Base-by-base conservation (phyloP, 2,113 vertebrate species). In the Oncorhynchus gorbuscha region DNA sequence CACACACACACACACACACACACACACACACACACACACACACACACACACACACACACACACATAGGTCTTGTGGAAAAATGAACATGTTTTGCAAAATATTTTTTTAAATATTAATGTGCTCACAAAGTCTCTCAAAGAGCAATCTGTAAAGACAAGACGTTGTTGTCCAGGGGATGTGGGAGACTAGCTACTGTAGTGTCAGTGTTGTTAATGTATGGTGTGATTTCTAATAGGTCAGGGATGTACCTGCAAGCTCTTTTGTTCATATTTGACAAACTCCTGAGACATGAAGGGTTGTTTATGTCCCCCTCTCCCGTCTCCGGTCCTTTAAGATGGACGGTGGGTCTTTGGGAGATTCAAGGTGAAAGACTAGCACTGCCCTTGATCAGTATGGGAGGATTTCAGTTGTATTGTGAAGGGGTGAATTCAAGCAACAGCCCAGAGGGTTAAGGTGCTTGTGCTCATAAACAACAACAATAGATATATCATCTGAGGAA, bases 211-310 rank as follows among this genome's bases (percentile, higher is more conserved):
- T 82, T 86, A 87, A 82, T 86, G 86, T 86, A 86, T 86, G 87
- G 84, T 91, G 86, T 86, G 87, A 88, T 91, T 92, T 90, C 88
- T 90, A 86, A 84, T 87, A 1, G 83, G 70, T 87, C 83, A 77
- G 74, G 82, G 76, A 87, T 90, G 89, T 91, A 89, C 87, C 82
- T 88, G 85, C 80, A 75, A 90, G 85, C 85, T 86, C 83, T 87
- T 89, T 86, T 89, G 85, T 90, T 89, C 86, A 88, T 90, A 88
- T 92, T 91, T 90, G 86, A 88, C 82, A 87, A 84, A 79, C 81
- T 87, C 83, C 85, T 82, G 87, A 88, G 86, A 86, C 83, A 81
- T 78, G 76, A 86, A 84, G 82, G 74, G 84, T 85, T 87, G 79
- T 89, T 88, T 88, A 90, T 87, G 86, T 55, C 16, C 85, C 86